Evolutionary conservation across 1,140 invertebrate species (phyloP).

Genomic region (Orchesella cincta): DNA sequence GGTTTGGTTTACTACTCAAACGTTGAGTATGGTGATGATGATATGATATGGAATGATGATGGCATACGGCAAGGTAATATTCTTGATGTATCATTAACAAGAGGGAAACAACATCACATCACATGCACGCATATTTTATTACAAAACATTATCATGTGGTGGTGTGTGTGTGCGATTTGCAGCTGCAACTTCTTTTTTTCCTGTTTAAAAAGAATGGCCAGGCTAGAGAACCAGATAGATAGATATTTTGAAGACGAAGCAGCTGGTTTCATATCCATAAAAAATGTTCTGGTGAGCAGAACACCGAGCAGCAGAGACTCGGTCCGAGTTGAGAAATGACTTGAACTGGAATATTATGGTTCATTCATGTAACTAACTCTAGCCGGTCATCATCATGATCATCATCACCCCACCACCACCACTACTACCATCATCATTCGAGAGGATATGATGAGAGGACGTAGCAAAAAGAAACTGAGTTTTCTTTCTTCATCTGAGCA

Average conservation of each 20-base stretch:
- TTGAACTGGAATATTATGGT: no score
- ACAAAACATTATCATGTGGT: neutral
- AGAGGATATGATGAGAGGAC: no score
- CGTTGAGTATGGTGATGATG: no score
- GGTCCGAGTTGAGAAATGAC: no score
- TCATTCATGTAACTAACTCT: no score
- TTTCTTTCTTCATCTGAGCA: neutral
- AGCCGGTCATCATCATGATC: neutral
- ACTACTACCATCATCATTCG: no score
- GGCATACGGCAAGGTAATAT: neutral
- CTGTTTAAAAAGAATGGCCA: neutral
- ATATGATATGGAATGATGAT: no score
- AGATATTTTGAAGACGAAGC: neutral
- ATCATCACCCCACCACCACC: neutral
- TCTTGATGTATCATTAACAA: neutral
- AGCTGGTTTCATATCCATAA: neutral
- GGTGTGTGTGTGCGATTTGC: neutral
- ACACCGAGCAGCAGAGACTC: neutral
- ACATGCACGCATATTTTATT: neutral
- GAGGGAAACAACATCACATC: neutral
- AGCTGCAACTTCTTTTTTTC: constrained; percentile 2
- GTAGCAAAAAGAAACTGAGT: no score
- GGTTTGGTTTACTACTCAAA: no score
- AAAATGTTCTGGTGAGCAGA: neutral
- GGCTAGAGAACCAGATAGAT: neutral